phyloP scores from a whole-genome alignment of 2,888 invertebrate genomes.

The Agonum fuliginosum region DNA sequence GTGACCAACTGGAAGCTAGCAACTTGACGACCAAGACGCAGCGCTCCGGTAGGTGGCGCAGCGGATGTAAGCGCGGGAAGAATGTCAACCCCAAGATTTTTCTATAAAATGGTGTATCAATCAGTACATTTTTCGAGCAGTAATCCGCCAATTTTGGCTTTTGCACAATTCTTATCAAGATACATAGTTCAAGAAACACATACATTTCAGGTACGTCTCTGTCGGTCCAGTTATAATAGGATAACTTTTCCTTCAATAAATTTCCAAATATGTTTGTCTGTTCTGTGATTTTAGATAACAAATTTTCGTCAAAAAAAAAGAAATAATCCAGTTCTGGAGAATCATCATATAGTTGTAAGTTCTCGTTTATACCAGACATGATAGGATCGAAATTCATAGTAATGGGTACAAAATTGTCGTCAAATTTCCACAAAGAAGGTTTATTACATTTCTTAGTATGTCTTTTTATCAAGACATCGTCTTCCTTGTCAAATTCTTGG shows the following conservation, averaged over 20 bases:
- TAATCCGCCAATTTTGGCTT: not conserved
- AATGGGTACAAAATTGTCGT: not conserved
- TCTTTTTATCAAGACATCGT: not conserved
- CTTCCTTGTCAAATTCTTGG: not conserved
- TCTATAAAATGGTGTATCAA: slow-evolving; percentile 60
- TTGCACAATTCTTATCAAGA: not conserved
- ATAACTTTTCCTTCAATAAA: not conserved
- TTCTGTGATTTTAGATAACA: not conserved
- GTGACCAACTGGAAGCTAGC: slow-evolving; percentile 56
- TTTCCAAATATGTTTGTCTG: not conserved
- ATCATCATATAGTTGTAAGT: not conserved
- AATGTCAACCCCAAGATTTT: slow-evolving; percentile 62
- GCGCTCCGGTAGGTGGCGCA: slow-evolving; percentile 59
- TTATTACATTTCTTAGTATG: not conserved
- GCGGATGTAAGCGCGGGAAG: too few relatives aligned
- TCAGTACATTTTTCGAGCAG: not conserved
- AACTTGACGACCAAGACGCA: slow-evolving; percentile 64
- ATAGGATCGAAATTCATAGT: not conserved
- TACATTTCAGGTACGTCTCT: not conserved
- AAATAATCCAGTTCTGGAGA: not conserved
- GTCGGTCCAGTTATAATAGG: not conserved
- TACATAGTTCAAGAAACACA: not conserved
- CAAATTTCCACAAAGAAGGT: slow-evolving; percentile 10
- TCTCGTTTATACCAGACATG: not conserved
- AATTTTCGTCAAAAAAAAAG: not conserved